These are phyloP conservation scores for Chrysochloris asiatica DNA, from an alignment of 2,113 vertebrate species.

Conservation along the genomic window DNA sequence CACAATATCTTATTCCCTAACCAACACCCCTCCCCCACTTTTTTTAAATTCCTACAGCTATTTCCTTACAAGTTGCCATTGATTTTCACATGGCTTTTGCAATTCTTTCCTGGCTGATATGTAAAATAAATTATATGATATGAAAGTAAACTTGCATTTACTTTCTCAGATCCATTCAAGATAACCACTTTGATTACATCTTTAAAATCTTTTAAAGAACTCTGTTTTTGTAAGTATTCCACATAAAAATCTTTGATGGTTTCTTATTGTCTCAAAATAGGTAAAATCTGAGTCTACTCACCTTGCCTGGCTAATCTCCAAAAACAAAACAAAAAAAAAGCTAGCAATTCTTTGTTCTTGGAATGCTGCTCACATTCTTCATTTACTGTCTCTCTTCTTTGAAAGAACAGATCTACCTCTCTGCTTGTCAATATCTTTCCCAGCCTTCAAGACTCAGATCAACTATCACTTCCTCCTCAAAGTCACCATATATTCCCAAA, in stretches of 20 bases:
- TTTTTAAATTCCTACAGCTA: neutral
- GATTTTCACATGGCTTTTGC: neutral
- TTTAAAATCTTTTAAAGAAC: neutral
- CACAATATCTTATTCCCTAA: neutral
- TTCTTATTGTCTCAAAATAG: neutral
- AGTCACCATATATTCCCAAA: neutral
- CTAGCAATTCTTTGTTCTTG: neutral
- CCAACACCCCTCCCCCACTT: neutral
- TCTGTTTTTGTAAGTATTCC: neutral
- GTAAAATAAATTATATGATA: too few relatives aligned
- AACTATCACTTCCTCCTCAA: neutral
- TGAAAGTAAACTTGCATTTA: too few relatives aligned
- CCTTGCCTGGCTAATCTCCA: neutral
- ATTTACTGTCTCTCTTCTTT: neutral
- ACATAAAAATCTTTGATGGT: neutral
- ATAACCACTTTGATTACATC: neutral
- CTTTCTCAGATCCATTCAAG: neutral
- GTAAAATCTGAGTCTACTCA: neutral
- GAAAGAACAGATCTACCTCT: neutral
- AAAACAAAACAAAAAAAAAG: too few relatives aligned
- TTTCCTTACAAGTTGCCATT: neutral
- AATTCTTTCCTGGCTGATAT: neutral
- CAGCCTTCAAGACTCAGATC: slow-evolving; percentile 6
- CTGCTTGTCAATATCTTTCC: neutral
- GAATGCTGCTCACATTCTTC: neutral